These are phyloP conservation scores for Acholoe squamosa DNA, from an alignment of 2,888 invertebrate species.

Conservation along the genomic window DNA sequence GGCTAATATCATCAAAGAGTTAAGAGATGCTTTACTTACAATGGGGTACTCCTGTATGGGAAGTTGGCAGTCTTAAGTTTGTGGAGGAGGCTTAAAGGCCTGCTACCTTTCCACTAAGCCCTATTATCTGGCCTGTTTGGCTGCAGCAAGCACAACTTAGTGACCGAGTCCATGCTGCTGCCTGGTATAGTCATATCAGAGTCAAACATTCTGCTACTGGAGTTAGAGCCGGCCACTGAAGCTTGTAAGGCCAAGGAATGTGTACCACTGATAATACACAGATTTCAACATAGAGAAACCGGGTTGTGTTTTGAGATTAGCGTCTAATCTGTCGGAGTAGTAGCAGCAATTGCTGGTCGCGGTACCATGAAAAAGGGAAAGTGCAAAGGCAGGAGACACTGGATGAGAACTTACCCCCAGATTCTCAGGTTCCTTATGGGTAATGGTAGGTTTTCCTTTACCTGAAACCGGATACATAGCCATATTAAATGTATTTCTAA, in stretches of 20 bases:
- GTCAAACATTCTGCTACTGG: background rate
- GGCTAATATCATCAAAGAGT: background rate
- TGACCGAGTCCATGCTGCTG: background rate
- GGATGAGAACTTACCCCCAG: slow-evolving; percentile 3
- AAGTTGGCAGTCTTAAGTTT: background rate
- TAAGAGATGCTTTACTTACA: background rate
- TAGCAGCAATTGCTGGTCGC: background rate
- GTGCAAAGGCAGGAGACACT: slow-evolving; percentile 6
- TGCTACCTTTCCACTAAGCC: background rate
- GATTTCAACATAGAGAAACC: background rate
- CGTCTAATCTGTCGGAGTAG: background rate
- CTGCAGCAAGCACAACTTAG: slow-evolving; percentile 17
- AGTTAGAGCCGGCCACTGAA: background rate
- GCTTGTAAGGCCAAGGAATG: background rate
- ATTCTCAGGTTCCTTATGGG: slow-evolving; percentile 33
- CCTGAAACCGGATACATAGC: too few relatives aligned
- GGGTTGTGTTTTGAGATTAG: background rate
- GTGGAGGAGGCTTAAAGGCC: background rate
- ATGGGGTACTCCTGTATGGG: background rate
- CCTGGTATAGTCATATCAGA: background rate
- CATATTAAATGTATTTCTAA: too few relatives aligned
- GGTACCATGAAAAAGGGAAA: background rate
- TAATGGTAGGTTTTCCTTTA: background rate
- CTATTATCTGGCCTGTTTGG: background rate
- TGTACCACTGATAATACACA: background rate